Evolutionary conservation across 2,113 vertebrate genomes (phyloP), one percentile per base, ranked within the genome.

Genomic region (Chaetura pelagica): DNA sequence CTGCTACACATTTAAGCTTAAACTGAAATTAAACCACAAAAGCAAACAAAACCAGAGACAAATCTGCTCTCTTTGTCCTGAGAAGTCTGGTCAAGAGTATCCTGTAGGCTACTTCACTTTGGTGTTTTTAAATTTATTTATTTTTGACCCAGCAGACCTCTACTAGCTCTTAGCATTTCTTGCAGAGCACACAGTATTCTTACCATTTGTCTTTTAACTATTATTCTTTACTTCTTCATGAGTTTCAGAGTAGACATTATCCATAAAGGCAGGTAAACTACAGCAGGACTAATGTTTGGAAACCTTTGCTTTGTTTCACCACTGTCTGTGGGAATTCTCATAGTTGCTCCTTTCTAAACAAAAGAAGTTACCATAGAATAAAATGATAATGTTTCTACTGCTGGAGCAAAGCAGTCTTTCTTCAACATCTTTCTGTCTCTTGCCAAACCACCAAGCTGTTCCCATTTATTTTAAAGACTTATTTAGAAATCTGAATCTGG

Each of bases 401-500:
- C 38, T 84, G 34, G 51, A 83, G 24, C 58, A 76, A 66, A 90
- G 29, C 26, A 62, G 13, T 19, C 14, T 85, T 76, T 59, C 38
- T 84, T 93, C 34, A 51, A 15, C 42, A 16, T 46, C 42, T 35
- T 77, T 59, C 75, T 77, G 17, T 11, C 76, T 61, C 5, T 1
- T 90, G 87, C 90, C 87, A 94, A 94, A 76, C 78, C 89, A 87
- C 75, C 14, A 77, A 76, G 54, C 66, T 73, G 49, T 68, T 44
- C 73, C 35, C 4, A 1, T 78, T 93, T 91, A 74, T 91, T 96
- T 94, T 15, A 34, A 96, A 95, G 79, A 69, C 32, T 83, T 94
- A 88, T 91, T 96, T 93, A 93, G 87, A 95, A 91, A 92, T 84
- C 68, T 83, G 63, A 83, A 67, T 83, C 59, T 94, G 89, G 66